A percentile compares a stretch with the other conserved stretches of the same genome.
These are phyloP conservation scores for Noctilio leporinus DNA, from an alignment of 2,113 vertebrate genomes.

Conservation along the genomic window DNA sequence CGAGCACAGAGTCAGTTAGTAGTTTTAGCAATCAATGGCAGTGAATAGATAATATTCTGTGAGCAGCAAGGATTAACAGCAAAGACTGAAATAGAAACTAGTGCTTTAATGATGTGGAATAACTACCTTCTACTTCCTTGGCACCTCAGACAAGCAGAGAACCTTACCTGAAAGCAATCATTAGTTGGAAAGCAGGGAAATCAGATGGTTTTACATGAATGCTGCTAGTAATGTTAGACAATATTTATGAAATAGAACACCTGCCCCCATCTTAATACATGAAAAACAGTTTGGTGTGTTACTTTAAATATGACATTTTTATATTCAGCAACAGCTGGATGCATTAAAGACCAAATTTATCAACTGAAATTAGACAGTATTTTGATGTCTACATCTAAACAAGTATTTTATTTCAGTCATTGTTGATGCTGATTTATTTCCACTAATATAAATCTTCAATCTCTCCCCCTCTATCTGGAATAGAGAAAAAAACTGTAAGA, in stretches of 20 bases:
- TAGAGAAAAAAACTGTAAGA: background rate
- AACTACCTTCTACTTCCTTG: background rate
- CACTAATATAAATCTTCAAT: background rate
- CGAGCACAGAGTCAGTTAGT: background rate
- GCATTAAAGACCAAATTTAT: background rate
- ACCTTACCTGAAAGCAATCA: background rate
- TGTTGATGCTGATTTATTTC: background rate
- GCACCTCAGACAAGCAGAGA: background rate
- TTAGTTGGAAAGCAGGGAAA: background rate
- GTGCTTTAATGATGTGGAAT: background rate
- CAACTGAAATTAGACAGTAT: background rate
- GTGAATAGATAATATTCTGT: background rate
- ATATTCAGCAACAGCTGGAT: background rate
- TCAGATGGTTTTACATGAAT: background rate
- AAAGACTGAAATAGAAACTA: background rate
- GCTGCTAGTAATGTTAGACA: background rate
- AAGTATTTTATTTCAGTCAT: background rate
- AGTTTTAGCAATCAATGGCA: background rate
- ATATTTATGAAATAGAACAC: too few species aligned
- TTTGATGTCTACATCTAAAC: background rate
- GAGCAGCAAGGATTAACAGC: background rate
- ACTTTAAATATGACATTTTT: background rate
- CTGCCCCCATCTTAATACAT: background rate
- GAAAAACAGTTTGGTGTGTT: background rate
- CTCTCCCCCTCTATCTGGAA: background rate